These are phyloP conservation scores for Nemopilema nomurai DNA, from an alignment of 30 jellyfish, hydroid and myxozoan genomes.

Conservation along the genomic window DNA sequence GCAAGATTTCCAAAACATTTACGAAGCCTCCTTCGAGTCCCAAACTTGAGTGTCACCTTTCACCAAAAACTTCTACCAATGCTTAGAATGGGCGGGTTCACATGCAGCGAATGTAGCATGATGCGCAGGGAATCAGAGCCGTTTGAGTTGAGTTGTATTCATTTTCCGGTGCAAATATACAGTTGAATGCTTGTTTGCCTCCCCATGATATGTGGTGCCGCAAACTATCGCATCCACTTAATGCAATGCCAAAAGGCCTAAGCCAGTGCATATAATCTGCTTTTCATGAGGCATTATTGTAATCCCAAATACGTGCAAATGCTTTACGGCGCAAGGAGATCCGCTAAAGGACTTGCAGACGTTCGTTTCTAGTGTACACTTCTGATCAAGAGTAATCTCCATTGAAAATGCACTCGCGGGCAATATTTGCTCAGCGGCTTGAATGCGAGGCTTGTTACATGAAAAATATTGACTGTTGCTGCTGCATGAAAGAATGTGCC, in stretches of 20 bases:
- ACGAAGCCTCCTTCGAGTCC: no score
- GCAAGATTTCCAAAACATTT: no score
- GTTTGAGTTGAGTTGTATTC: no score
- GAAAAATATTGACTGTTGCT: neutral
- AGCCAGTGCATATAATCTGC: neutral
- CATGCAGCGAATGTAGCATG: no score
- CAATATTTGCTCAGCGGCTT: neutral
- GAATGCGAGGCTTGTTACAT: neutral
- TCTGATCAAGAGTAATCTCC: neutral
- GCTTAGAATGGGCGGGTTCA: no score
- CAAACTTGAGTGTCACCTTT: no score
- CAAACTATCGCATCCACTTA: neutral
- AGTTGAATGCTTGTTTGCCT: no score
- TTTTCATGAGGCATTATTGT: neutral
- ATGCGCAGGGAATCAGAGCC: no score
- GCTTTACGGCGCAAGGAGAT: neutral
- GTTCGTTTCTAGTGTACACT: neutral
- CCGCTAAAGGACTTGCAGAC: neutral
- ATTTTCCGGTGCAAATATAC: no score
- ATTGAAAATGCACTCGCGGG: neutral
- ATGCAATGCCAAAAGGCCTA: neutral
- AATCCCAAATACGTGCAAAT: neutral
- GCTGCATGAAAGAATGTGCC: neutral
- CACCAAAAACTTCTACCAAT: no score
- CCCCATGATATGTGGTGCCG: neutral